Conservation (phyloP, 2,113 vertebrate genomes). For the Pterocles orientalis region DNA sequence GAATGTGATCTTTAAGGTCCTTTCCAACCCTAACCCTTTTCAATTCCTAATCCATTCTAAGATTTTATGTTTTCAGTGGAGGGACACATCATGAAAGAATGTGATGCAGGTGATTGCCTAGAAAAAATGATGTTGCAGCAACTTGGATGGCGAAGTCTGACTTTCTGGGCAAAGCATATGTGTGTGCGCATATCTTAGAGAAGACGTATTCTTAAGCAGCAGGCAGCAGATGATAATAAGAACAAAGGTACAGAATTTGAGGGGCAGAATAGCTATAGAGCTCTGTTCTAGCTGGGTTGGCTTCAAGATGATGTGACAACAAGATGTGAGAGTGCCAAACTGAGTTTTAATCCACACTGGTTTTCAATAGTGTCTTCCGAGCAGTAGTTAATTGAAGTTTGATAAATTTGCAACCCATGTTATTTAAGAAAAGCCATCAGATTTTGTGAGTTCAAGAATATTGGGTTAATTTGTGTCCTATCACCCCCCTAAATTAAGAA, state of each 20-base stretch:
- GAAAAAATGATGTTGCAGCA: neutral
- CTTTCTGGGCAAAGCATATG: neutral
- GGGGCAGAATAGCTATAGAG: neutral
- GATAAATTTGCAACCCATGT: neutral
- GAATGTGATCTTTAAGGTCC: no score
- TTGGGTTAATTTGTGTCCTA: neutral
- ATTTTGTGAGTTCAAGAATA: neutral
- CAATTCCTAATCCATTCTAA: no score
- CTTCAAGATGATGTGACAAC: neutral
- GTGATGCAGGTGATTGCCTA: neutral
- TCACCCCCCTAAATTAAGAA: neutral
- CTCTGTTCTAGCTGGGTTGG: neutral
- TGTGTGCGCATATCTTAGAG: fast-evolving
- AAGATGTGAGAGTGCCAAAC: neutral
- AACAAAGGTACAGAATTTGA: neutral
- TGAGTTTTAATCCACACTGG: neutral
- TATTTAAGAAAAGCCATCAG: neutral
- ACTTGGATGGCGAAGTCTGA: neutral
- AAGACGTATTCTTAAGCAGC: neutral
- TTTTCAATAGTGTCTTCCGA: neutral
- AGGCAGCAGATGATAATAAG: neutral
- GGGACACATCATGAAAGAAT: neutral
- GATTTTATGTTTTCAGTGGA: neutral
- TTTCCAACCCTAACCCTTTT: no score
- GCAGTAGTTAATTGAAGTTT: neutral